Conservation (phyloP, 2,888 invertebrate species). For the Drosophila setosimentum region DNA sequence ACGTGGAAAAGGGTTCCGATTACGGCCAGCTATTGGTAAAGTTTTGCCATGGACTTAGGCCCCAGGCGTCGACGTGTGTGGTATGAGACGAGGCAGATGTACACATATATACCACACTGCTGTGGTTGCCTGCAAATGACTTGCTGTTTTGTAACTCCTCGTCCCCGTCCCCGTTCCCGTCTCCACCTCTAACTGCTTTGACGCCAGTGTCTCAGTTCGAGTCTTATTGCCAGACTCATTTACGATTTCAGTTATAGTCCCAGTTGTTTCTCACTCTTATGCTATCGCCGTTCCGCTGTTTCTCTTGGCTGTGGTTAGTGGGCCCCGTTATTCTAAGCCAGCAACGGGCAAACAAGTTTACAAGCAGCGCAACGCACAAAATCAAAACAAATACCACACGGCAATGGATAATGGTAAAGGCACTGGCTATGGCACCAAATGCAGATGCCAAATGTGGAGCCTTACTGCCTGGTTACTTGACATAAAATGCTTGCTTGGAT, state of each 20-base stretch:
- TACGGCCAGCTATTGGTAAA: constrained; percentile 1
- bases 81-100: neutral
- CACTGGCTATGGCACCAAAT: constrained; percentile 17
- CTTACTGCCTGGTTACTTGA: neutral
- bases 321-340: constrained; percentile 25
- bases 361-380: constrained; percentile 45
- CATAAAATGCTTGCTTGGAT: neutral
- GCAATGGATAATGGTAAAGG: constrained; percentile 12
- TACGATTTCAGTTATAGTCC: neutral
- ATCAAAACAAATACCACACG: constrained; percentile 68
- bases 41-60: constrained; percentile 14
- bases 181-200: neutral
- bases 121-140: constrained; percentile 39
- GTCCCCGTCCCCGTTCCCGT: neutral
- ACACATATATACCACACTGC: constrained; percentile 1
- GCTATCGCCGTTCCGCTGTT: neutral
- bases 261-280: neutral
- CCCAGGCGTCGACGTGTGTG: neutral
- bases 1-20: neutral
- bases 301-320: constrained; percentile 8
- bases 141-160: constrained; percentile 10
- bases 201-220: too few species aligned
- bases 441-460: constrained; percentile 20
- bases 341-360: constrained; percentile 39
- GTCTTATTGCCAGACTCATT: neutral